Percentiles rank a stretch among this genome's conserved stretches.
Conservation (phyloP, 1,140 invertebrate genomes). For the Apocrypta bakeri region DNA sequence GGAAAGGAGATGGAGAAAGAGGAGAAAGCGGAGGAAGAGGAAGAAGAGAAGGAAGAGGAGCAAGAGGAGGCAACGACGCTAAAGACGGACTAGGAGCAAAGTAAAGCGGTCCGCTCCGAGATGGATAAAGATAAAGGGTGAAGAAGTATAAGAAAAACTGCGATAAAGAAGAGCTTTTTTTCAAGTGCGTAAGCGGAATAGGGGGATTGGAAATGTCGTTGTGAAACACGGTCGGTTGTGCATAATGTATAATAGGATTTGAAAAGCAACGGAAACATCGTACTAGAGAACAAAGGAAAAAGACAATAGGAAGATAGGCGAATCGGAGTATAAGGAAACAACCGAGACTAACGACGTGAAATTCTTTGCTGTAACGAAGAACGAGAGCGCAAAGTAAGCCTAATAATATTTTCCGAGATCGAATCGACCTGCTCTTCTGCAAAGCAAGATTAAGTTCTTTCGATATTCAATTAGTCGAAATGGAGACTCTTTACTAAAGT, state of each 20-base stretch:
- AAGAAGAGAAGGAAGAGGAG: constrained; percentile 27
- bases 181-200: not conserved
- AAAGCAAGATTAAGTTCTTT: too few relatives aligned
- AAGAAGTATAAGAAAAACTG: constrained; percentile 47
- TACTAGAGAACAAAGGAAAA: too few relatives aligned
- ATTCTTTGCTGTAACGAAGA: too few relatives aligned
- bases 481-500: too few relatives aligned
- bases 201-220: not conserved
- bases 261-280: not conserved
- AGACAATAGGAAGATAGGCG: too few relatives aligned
- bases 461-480: too few relatives aligned
- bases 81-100: constrained; percentile 51
- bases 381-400: too few relatives aligned
- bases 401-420: too few relatives aligned
- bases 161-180: constrained; percentile 23
- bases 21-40: constrained; percentile 17
- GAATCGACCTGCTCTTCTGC: too few relatives aligned
- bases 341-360: too few relatives aligned
- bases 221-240: too few relatives aligned
- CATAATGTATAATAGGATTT: not conserved
- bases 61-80: constrained; percentile 32
- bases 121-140: constrained; percentile 39
- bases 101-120: constrained; percentile 51
- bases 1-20: constrained; percentile 17
- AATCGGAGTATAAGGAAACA: too few relatives aligned